Percentiles rank a stretch among this genome's conserved stretches.
phyloP scores from a whole-genome alignment of 2,797 vertebrate species.

The Mormyrops boulengeri region DNA sequence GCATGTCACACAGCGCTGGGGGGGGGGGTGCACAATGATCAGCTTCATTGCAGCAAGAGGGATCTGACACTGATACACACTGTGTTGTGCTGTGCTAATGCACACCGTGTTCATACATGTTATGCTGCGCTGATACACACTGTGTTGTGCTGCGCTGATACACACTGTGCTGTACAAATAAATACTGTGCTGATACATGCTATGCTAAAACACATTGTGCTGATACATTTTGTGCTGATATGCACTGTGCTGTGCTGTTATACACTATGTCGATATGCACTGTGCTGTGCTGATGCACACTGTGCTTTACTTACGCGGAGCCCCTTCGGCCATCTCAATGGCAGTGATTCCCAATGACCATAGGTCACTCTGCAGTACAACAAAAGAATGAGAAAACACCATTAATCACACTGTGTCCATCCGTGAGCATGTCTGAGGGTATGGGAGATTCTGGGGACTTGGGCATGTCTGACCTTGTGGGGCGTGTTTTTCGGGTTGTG shows the following conservation, averaged over 20 bases:
- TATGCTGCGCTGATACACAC: not conserved
- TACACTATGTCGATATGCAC: not conserved
- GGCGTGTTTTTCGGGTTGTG: not conserved
- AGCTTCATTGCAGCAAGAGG: not conserved
- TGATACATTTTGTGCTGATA: not conserved
- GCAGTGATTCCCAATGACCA: not conserved
- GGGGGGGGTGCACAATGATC: not conserved
- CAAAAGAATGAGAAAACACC: not conserved
- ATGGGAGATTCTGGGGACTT: not conserved
- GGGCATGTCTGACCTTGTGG: not conserved
- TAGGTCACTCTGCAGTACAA: not conserved
- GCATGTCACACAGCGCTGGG: slow-evolving; percentile 89
- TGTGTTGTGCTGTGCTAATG: too few species aligned
- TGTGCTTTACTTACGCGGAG: not conserved
- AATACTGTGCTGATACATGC: not conserved
- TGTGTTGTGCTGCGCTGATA: not conserved
- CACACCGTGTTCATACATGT: not conserved
- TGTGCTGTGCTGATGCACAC: not conserved
- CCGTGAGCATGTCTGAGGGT: not conserved
- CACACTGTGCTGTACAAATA: not conserved
- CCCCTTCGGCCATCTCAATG: not conserved
- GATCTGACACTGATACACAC: not conserved
- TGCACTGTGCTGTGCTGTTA: not conserved
- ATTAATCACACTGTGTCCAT: not conserved
- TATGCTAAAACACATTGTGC: not conserved